These are phyloP conservation scores for Saguinus midas DNA, from an alignment of 2,113 vertebrate genomes.

Conservation along the genomic window DNA sequence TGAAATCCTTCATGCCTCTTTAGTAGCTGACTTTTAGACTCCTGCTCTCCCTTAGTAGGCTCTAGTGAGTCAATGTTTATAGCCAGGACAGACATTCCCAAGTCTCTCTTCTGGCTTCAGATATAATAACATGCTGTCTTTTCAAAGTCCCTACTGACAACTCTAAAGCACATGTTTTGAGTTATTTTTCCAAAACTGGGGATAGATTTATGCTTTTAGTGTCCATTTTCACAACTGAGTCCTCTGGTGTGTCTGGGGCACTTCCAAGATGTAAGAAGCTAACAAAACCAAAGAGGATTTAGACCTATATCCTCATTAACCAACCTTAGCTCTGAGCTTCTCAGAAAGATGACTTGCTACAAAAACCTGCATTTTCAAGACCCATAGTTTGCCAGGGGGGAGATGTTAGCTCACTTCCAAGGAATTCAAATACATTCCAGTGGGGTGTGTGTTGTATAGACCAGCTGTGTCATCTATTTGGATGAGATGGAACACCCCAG, in stretches of 20 bases:
- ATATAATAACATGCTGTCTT: background rate
- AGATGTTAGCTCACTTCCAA: background rate
- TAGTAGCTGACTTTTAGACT: background rate
- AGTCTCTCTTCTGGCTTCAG: background rate
- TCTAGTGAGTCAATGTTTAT: background rate
- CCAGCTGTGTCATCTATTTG: slow-evolving; percentile 20
- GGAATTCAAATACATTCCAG: background rate
- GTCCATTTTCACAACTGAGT: background rate
- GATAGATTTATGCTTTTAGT: background rate
- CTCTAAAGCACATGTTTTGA: background rate
- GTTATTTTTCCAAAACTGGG: background rate
- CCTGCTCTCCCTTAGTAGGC: background rate
- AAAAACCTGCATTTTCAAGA: background rate
- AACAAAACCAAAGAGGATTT: background rate
- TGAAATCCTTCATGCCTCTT: background rate
- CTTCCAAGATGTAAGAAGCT: background rate
- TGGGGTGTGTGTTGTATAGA: background rate
- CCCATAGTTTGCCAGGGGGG: background rate
- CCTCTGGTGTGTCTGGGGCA: background rate
- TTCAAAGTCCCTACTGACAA: background rate
- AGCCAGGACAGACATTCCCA: background rate
- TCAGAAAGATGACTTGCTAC: background rate
- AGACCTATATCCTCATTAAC: background rate
- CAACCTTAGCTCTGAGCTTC: background rate
- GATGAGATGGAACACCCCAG: background rate